These are phyloP conservation scores for Protonemura montana DNA, from an alignment of 2,888 invertebrate species.

Conservation along the genomic window DNA sequence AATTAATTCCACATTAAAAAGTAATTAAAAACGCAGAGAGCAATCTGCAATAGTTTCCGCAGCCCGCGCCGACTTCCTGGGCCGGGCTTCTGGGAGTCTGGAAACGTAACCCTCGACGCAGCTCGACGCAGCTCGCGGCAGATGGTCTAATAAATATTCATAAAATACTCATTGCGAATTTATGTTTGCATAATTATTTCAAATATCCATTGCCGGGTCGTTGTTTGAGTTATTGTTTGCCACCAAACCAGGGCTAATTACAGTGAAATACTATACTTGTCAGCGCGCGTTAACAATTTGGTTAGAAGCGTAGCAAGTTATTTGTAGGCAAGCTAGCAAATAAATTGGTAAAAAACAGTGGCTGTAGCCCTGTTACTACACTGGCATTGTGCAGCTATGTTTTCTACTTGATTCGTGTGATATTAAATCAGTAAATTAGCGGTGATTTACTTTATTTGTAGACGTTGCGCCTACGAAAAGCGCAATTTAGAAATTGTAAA, in stretches of 20 bases:
- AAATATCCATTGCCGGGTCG: neutral
- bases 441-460: too few species aligned
- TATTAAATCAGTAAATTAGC: too few species aligned
- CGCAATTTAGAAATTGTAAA: too few species aligned
- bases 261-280: neutral
- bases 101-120: neutral
- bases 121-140: too few species aligned
- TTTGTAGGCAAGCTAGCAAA: too few species aligned
- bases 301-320: too few species aligned
- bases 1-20: conserved; percentile 12
- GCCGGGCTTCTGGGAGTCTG: neutral
- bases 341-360: too few species aligned
- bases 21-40: conserved; percentile 7
- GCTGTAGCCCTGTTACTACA: too few species aligned
- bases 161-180: conserved; percentile 12
- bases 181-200: conserved; percentile 4
- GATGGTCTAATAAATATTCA: neutral
- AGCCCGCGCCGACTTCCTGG: neutral
- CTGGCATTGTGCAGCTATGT: too few species aligned
- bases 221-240: conserved; percentile 3
- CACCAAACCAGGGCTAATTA: neutral
- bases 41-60: neutral
- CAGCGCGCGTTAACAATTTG: neutral
- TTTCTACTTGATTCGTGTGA: too few species aligned
- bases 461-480: too few species aligned